Evolutionary conservation across 1,140 invertebrate species (phyloP), one percentile per base, ranked within the genome.

Genomic region (Dendroctonus valens): DNA sequence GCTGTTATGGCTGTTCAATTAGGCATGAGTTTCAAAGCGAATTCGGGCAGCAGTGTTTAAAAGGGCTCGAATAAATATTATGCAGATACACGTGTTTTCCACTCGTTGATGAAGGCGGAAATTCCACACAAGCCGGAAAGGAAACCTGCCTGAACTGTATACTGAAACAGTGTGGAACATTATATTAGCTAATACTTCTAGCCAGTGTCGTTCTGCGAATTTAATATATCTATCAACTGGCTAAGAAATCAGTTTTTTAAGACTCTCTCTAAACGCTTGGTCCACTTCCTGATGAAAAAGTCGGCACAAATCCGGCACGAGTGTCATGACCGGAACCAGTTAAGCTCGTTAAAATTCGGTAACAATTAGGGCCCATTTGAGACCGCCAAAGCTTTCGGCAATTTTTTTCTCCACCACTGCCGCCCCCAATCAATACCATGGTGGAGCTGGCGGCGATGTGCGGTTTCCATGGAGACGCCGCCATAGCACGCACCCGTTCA

Each of bases 391-490:
- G 8, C 39, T 55, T 55, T 38, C 38, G 46, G 46, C 59, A 48
- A 52, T 41, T 53, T 41, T 41, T 51, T 42, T 42, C 44, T 52
- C 58, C 59, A 46, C 59, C 59, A 58, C 52, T 55, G 54, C 26
- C 39, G 12, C 48, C 44, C 40, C 40, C 54, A 55, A 69, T 65
- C 61, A 64, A 69, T 65, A 65, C 42, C 52, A 54, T 51, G 50
- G 66, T 59, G 46, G 58, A 64, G 67, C 62, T 62, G 55, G 48
- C 60, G 46, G 67, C 67, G 61, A 69, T 65, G 67, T 64, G 61
- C 60, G 61, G 67, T 69, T 60, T 64, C 67, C 62, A 69, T 69
- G 51, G 62, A 41, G 50, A 68, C 58, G 12, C 41, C 49, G 52
- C 40, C 67, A 40, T 51, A 59, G 40, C 48, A 66, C 64, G 54